Evolutionary conservation across 2,888 invertebrate genomes (phyloP), one percentile per base, ranked within the genome.

Genomic region (Orchestes rusci): DNA sequence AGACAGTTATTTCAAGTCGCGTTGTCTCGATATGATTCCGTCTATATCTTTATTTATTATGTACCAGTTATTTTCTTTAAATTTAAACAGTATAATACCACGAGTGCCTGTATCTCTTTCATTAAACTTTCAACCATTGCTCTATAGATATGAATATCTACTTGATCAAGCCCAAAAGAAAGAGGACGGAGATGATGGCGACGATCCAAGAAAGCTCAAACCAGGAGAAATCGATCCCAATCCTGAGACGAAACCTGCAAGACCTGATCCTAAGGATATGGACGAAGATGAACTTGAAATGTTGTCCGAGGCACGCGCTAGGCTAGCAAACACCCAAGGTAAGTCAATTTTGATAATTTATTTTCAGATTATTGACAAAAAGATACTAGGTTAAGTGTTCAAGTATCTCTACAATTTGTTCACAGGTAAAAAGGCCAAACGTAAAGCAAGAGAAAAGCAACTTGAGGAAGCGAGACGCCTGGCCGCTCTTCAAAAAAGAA

Each of bases 191-290:
- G 93, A 91, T 2, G 93, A 92, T 70, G 80, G 82, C 23, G 93
- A 93, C 70, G 97, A 99, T 70, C 96, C 97, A 0, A 77, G 97
- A 23, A 97, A 97, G 66, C 73, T 99, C 30, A 95, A 95, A 65
- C 97, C 97, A 1, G 99, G 99, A 17, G 99, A 99, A 74, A 99
- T 99, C 61, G 99, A 99, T 72, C 99, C 99, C 0, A 97, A 97
- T 71, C 99, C 99, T 7, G 99, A 99, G 71, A 99, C 97, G 0
- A 99, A 99, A 69, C 99, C 99, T 2, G 99, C 99, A 72, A 97
- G 97, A 37, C 99, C 99, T 2, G 99, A 99, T 73, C 97, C 97
- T 2, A 93, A 97, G 60, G 99, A 99, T 64, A 99, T 99, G 99
- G 99, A 99, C 70, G 97, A 99, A 79, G 97, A 99, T 77, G 93